Evolutionary conservation across 2,888 invertebrate species (phyloP).

Genomic region (Thelaira solivaga): DNA sequence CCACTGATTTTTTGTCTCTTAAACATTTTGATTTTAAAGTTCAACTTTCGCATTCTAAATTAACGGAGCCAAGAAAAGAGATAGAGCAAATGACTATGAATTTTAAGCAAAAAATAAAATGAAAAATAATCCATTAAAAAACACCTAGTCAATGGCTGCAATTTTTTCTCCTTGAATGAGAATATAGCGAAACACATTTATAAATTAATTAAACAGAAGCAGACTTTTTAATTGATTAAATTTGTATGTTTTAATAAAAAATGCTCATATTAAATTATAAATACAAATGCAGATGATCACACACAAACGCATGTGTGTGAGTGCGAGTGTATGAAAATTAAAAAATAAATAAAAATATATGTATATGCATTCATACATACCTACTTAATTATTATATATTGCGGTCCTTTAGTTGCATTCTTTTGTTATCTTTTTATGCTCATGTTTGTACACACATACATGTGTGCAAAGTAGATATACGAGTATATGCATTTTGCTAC

Average conservation of each 20-base stretch:
- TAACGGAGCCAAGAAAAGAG: too few relatives aligned
- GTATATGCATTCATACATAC: neutral
- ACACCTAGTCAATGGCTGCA: too few relatives aligned
- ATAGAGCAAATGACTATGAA: too few relatives aligned
- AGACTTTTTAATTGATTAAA: conserved; percentile 52
- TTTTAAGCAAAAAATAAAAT: too few relatives aligned
- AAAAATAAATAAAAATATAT: too few relatives aligned
- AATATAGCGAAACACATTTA: conserved; percentile 30
- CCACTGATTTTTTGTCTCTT: too few relatives aligned
- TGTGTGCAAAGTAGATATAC: neutral
- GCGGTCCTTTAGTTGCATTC: conserved; percentile 8
- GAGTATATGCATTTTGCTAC: neutral
- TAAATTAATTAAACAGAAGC: conserved; percentile 37
- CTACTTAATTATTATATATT: conserved; percentile 20
- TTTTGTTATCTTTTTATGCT: neutral
- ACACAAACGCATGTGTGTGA: neutral
- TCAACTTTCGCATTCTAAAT: too few relatives aligned
- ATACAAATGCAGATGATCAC: neutral
- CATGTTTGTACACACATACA: neutral
- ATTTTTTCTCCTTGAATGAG: too few relatives aligned
- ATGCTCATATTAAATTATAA: conserved; percentile 7
- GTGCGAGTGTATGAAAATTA: neutral
- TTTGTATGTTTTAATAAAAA: conserved; percentile 40
- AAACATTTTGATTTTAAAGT: too few relatives aligned
- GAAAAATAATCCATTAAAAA: too few relatives aligned